phyloP scores from a whole-genome alignment of 2,888 invertebrate species.

The Orchesellides sinensis region DNA sequence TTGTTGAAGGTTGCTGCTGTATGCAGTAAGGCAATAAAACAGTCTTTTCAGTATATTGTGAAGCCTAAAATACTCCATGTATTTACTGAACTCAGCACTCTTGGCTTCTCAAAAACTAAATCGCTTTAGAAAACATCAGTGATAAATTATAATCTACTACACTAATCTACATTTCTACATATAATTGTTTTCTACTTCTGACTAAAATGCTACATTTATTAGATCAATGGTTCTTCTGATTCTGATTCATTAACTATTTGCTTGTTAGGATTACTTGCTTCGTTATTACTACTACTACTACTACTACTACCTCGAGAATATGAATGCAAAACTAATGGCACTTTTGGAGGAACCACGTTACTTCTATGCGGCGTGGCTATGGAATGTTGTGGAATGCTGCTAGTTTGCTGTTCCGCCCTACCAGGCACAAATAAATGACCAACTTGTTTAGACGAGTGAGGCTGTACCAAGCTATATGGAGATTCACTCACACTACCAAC shows the following conservation, averaged over 20 bases:
- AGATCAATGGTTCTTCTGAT: not conserved
- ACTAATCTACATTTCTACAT: too few species aligned
- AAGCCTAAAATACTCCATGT: too few species aligned
- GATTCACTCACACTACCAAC: not conserved
- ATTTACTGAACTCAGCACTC: too few species aligned
- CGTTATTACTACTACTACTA: slow-evolving; percentile 3
- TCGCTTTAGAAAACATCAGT: too few species aligned
- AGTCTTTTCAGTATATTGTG: slow-evolving; percentile 51
- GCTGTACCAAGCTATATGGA: slow-evolving; percentile 18
- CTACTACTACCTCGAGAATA: slow-evolving; percentile 31
- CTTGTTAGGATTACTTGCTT: too few species aligned
- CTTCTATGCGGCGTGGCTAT: not conserved
- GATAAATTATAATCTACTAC: too few species aligned
- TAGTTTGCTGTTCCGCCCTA: not conserved
- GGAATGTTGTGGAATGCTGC: not conserved
- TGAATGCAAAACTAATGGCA: slow-evolving; percentile 57
- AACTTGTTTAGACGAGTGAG: not conserved
- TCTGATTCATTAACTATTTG: not conserved
- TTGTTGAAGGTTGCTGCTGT: not conserved
- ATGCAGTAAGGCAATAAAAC: slow-evolving; percentile 27
- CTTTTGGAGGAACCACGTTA: slow-evolving; percentile 40
- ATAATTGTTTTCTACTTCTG: too few species aligned
- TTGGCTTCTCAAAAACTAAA: too few species aligned
- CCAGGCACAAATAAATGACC: too few species aligned
- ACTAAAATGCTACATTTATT: not conserved